A percentile compares a stretch with the other conserved stretches of the same genome.
Evolutionary conservation across 2,888 invertebrate genomes (phyloP).

Genomic region (Pomacea canaliculata): DNA sequence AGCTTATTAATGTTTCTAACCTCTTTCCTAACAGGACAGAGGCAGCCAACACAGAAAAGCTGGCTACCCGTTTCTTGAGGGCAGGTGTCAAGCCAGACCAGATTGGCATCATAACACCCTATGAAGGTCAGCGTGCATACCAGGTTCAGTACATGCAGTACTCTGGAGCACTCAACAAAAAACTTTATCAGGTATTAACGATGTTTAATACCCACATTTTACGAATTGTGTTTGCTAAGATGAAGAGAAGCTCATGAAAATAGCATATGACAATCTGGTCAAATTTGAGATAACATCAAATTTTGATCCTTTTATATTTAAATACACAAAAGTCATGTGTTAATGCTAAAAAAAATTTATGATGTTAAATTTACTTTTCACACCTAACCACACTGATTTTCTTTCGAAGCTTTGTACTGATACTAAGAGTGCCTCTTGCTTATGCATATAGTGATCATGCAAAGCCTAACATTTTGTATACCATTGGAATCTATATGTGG

Average conservation of each 20-base stretch:
- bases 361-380: no score
- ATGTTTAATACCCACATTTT: conserved; percentile 2
- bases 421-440: no score
- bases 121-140: conserved; percentile 98
- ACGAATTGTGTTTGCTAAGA: not conserved
- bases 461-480: no score
- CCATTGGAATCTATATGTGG: no score
- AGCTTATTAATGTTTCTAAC: no score
- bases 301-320: no score
- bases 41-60: conserved; percentile 97
- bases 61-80: conserved; percentile 93
- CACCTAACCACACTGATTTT: no score
- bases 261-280: not conserved
- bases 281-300: not conserved
- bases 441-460: no score
- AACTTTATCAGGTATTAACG: conserved; percentile 79
- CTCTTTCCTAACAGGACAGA: conserved; percentile 79
- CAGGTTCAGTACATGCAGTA: conserved; percentile 98
- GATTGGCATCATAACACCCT: conserved; percentile 96
- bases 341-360: no score
- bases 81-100: conserved; percentile 97
- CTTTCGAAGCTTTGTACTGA: no score
- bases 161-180: conserved; percentile 95
- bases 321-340: no score
- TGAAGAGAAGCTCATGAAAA: not conserved